Base-by-base conservation (phyloP, 2,797 vertebrate species). In the Takifugu rubripes region DNA sequence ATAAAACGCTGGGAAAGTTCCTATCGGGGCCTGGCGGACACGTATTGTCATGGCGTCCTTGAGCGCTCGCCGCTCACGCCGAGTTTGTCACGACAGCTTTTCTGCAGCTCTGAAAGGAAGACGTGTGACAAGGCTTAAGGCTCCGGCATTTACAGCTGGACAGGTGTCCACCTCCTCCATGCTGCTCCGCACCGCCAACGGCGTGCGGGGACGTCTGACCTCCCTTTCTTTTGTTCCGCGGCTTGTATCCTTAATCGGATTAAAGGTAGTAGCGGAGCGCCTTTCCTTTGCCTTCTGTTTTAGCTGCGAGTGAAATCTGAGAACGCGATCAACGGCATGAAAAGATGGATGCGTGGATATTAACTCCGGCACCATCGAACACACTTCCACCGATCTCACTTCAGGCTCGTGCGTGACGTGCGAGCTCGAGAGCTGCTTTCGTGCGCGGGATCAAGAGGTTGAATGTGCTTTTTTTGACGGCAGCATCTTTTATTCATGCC, bases 401-500 rank as follows among this genome's bases (percentile, higher is more conserved):
- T 49, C 25, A 42, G 29, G 4, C 21, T 27, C 40, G 3, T 43
- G 42, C 6, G 14, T 0, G 24, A 17, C 8, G 8, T 17, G 6
- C 27, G 17, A 40, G n/a, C 54, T 46, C n/a, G 6, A 26, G 17
- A 31, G n/a, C 54, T 45, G 10, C 16, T 21, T 26, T 24, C 47
- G 25, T 49, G 46, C 26, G 31, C 27, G 67, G 43, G 64, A 67
- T 48, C 56, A 31, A 73, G 52, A 64, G 51, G 56, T 47, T n/a
- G 54, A 71, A 70, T 61, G 61, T 70, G 52, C 16, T 9, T 67
- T 65, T 77, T 47, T 60, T 54, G 69, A 68, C 62, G 66, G 44
- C 31, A 33, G 63, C 78, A 91, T 91, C 84, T 90, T 89, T 92
- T 91, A 91, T 91, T 91, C 84, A 92, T 89, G 74, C 56, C 64